A percentile compares a stretch with the other conserved stretches of the same genome.
Evolutionary conservation across 2,797 vertebrate genomes (phyloP).

Genomic region (Phoxinus dragarum): DNA sequence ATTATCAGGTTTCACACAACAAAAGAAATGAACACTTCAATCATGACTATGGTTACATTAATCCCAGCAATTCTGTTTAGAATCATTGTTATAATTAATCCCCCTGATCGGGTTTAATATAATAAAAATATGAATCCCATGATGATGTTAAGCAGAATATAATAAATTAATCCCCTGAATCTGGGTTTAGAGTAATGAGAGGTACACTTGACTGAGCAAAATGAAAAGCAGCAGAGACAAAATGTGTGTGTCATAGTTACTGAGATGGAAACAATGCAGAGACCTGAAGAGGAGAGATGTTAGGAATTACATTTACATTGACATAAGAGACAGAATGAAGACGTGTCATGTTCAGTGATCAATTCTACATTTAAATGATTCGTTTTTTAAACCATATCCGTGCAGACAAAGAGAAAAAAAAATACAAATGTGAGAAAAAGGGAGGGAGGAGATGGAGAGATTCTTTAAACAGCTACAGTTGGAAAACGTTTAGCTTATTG

Average conservation of each 20-base stretch:
- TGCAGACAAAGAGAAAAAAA: neutral
- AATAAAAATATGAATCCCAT: conserved; percentile 46
- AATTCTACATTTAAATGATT: neutral
- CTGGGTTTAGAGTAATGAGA: conserved; percentile 46
- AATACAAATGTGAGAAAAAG: conserved; percentile 26
- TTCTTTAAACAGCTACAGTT: neutral
- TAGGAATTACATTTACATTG: conserved; percentile 12
- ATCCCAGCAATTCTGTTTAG: conserved; percentile 36
- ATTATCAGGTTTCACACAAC: neutral
- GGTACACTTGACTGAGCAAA: conserved; percentile 46
- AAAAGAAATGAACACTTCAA: conserved; percentile 23
- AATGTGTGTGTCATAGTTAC: conserved; percentile 44
- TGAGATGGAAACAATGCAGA: conserved; percentile 42
- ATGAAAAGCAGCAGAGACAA: conserved; percentile 39
- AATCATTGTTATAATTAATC: conserved; percentile 45
- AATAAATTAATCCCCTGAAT: conserved; percentile 47
- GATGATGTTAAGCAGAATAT: conserved; percentile 47
- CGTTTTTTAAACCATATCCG: neutral
- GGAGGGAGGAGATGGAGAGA: conserved; percentile 42
- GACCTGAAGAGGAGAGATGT: conserved; percentile 40
- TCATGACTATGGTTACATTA: conserved; percentile 41
- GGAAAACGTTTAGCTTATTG: neutral
- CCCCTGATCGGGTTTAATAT: conserved; percentile 46
- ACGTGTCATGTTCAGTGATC: neutral
- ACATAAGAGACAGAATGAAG: conserved; percentile 17